These are phyloP conservation scores for Glaucomys volans DNA, from an alignment of 2,113 vertebrate genomes.

Conservation along the genomic window DNA sequence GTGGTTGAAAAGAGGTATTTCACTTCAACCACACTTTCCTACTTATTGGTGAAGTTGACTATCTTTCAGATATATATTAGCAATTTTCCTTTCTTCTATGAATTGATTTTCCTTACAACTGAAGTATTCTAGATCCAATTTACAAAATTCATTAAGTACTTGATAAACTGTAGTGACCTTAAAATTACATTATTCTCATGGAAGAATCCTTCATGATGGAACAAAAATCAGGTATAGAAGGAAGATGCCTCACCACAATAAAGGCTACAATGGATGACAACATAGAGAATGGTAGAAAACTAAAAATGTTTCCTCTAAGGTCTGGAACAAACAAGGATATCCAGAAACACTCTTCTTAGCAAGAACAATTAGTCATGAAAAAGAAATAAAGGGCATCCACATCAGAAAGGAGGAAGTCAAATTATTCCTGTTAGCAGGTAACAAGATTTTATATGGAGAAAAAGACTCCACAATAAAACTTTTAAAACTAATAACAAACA, in stretches of 20 bases:
- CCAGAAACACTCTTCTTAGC: not conserved
- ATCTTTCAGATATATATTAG: constrained; percentile 15
- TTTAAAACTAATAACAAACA: no score
- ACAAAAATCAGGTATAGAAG: not conserved
- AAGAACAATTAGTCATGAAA: not conserved
- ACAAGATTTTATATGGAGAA: not conserved
- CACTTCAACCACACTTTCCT: not conserved
- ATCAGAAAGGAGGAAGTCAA: not conserved
- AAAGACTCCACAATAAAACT: not conserved
- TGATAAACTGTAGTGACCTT: not conserved
- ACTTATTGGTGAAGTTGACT: not conserved
- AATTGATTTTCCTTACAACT: not conserved
- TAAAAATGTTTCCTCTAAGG: not conserved
- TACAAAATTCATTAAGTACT: not conserved
- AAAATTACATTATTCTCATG: constrained; percentile 8
- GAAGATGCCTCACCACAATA: not conserved
- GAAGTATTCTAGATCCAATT: not conserved
- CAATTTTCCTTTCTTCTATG: constrained; percentile 30
- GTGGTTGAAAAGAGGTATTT: not conserved
- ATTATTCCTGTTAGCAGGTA: not conserved
- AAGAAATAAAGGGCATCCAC: not conserved
- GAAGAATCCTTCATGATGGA: not conserved
- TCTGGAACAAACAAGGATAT: not conserved
- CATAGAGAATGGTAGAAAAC: no score
- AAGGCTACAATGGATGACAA: not conserved